Evolutionary conservation across 1,140 invertebrate genomes (phyloP), one percentile per base, ranked within the genome.

Genomic region (Lasioglossum albipes): DNA sequence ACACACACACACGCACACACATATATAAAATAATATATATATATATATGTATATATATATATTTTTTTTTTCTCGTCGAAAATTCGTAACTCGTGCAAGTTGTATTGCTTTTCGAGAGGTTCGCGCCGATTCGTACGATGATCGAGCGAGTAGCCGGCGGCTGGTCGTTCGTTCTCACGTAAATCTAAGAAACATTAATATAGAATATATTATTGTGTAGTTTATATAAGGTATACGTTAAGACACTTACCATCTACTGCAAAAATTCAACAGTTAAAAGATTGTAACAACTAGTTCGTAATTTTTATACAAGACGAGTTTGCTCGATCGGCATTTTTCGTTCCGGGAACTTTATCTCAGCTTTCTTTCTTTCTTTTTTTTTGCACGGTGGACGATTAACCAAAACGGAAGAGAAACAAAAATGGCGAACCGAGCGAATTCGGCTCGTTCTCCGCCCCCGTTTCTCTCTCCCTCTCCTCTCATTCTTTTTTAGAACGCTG

Each of bases 201-300:
- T 91, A 92, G 91, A 90, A 91, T 92, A 90, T 90, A 92, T 89
- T 90, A 91, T 91, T 79, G 77, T 88, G 89, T 91, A 88, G 89
- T 92, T 90, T 89, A 90, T 89, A 87, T 91, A 88, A 90, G 89
- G 85, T 92, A 91, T 91, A 92, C 90, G 90, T 90, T 91, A 91
- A 91, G 91, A 91, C 91, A 91, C 91, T 92, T 92, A 92, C 69
- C 85, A 89, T 84, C 90, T 92, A 92, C 90, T 88, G 91, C 90
- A 89, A 91, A 92, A 92, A 90, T 90, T 92, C 91, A 92, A 92
- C 91, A 92, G 86, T 92, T 92, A 91, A 91, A 92, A 92, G 91
- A 92, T 88, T 89, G 70, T 91, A 91, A 91, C 91, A 91, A 91
- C 83, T 90, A 90, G 88, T 87, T 90, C 84, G 84, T 83, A 81